Evolutionary conservation across 1,140 invertebrate genomes (phyloP), one percentile per base, ranked within the genome.

Genomic region (Achatina immaculata): DNA sequence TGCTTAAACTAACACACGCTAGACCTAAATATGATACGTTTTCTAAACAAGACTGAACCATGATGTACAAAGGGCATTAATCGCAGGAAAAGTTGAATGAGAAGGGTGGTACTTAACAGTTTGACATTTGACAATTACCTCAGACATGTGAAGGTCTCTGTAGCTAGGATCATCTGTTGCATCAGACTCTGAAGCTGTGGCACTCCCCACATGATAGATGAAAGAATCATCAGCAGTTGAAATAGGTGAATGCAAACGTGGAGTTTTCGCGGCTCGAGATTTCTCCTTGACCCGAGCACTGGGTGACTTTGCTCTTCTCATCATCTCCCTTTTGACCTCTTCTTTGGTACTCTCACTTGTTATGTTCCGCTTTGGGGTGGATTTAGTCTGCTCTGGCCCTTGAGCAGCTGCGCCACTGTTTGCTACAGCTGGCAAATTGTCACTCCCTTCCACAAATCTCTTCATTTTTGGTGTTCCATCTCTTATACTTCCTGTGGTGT

Each of bases 221-320:
- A 75, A 82, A 1, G 43, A 58, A 40, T 82, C 81, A 34, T 84
- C 83, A n/a, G 69, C 69, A 7, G 78, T 45, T 31, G 65, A 38
- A 45, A 78, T 19, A 0, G 83, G 81, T 7, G 83, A 84, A 36
- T 82, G 78, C 62, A 82, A 51, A 24, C 79, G 84, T 78, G 68
- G 85, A 83, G 74, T 71, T 74, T 89, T 89, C n/a, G 86, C 81
- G 1, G 77, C 80, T 19, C 88, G 81, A 45, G 89, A 83, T 43
- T 87, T 88, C 31, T 90, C 89, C 77, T 88, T 89, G 4, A 90
- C 80, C 71, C 86, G 86, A 28, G 88, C 88, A 85, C 89, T 90
- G 11, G 89, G 89, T 24, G 89, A 88, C 81, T 88, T 90, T 14
- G 86, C 88, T 48, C 85, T 62, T 24, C 84, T 78, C 80, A 83